Evolutionary conservation across 1,140 invertebrate genomes (phyloP).

Genomic region (Procambarus virginalis): DNA sequence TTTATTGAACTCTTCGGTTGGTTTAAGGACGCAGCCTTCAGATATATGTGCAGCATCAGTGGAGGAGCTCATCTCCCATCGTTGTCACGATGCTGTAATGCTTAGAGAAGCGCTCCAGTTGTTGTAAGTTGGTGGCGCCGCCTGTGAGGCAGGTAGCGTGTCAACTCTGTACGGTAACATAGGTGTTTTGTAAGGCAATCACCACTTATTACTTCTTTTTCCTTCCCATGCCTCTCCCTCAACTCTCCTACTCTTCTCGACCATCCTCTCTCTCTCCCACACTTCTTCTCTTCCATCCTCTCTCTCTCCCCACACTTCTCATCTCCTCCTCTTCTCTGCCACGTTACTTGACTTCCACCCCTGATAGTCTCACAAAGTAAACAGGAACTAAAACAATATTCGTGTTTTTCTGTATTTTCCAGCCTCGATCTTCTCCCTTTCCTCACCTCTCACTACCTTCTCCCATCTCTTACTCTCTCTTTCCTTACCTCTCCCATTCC

Average conservation of each 20-base stretch:
- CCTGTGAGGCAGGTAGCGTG: too few relatives aligned
- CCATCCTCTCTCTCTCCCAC: neutral
- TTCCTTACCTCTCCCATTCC: neutral
- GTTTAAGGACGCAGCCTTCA: too few relatives aligned
- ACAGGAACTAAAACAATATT: too few relatives aligned
- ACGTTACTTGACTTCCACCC: neutral
- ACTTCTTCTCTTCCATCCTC: neutral
- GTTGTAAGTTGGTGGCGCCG: too few relatives aligned
- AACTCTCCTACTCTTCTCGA: neutral
- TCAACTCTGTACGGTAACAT: too few relatives aligned
- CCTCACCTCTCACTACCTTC: neutral
- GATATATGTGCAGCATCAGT: too few relatives aligned
- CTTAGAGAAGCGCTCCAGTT: too few relatives aligned
- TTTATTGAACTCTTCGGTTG: neutral
- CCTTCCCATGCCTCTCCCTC: neutral
- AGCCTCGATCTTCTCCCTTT: neutral
- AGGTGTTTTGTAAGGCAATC: too few relatives aligned
- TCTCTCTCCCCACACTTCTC: neutral
- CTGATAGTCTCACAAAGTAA: neutral
- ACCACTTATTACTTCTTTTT: neutral
- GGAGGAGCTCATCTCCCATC: too few relatives aligned
- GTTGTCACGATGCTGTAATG: too few relatives aligned
- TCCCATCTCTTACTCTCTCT: neutral
- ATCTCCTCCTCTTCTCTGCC: neutral
- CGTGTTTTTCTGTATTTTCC: neutral